phyloP scores from a whole-genome alignment of 1,140 invertebrate species.

The Rhagoletis pomonella region DNA sequence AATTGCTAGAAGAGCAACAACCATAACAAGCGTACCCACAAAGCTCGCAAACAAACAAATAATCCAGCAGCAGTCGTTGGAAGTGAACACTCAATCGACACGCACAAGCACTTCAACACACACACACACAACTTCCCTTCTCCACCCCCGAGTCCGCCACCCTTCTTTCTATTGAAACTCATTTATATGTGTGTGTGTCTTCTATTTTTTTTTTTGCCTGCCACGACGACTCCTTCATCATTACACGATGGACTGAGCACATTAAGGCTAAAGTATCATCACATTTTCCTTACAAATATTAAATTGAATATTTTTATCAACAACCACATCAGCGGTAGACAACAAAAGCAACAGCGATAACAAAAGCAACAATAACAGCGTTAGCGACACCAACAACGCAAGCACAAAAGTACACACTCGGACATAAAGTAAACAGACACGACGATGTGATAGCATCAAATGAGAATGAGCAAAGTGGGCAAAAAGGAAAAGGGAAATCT shows the following conservation, averaged over 20 bases:
- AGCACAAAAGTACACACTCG: constrained; percentile 11
- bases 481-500: background rate
- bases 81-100: background rate
- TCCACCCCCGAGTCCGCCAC: background rate
- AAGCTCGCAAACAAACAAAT: background rate
- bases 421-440: constrained; percentile 2
- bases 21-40: background rate
- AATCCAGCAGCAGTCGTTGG: background rate
- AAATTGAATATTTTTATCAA: constrained; percentile 47
- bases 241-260: constrained; percentile 34
- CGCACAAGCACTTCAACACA: constrained; percentile 7
- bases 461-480: background rate
- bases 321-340: constrained; percentile 44
- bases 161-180: background rate
- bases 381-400: background rate
- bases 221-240: constrained; percentile 41
- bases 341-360: background rate
- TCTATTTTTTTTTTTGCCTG: background rate
- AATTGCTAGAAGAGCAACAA: background rate
- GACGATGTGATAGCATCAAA: background rate
- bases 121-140: background rate
- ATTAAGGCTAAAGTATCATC: constrained; percentile 52
- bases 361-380: background rate
- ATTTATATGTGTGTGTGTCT: background rate
- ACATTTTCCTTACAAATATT: constrained; percentile 49